These are phyloP conservation scores for Sycophaga agraensis DNA, from an alignment of 1,140 invertebrate genomes.

Conservation along the genomic window DNA sequence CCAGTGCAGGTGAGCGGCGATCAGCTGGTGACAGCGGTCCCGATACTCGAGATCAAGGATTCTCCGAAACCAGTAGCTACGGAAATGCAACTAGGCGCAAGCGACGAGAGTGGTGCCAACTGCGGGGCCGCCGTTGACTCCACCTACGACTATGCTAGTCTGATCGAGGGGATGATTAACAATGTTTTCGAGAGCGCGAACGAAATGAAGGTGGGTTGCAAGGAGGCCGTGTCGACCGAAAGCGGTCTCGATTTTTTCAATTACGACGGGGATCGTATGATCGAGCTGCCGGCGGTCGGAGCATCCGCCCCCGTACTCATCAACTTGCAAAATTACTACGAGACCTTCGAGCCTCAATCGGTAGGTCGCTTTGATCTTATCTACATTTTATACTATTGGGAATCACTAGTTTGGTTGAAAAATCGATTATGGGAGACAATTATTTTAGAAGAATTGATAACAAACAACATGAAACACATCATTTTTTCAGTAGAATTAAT, in stretches of 20 bases:
- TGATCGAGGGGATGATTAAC: constrained; percentile 1
- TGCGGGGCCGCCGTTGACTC: neutral
- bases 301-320: neutral
- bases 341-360: neutral
- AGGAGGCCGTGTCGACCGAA: neutral
- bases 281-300: neutral
- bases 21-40: neutral
- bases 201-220: neutral
- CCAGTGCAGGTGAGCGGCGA: neutral
- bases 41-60: neutral
- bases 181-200: neutral
- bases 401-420: too few species aligned
- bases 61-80: neutral
- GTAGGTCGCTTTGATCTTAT: too few species aligned
- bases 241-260: neutral
- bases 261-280: neutral
- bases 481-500: too few species aligned
- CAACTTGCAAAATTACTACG: constrained; percentile 1
- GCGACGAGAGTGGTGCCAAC: too few species aligned
- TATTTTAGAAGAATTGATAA: too few species aligned
- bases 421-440: too few species aligned
- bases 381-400: too few species aligned
- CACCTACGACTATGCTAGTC: neutral
- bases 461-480: too few species aligned
- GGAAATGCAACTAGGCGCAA: neutral